Evolutionary conservation across 2,888 invertebrate genomes (phyloP), one percentile per base, ranked within the genome.

Genomic region (Esperia sulphurella): DNA sequence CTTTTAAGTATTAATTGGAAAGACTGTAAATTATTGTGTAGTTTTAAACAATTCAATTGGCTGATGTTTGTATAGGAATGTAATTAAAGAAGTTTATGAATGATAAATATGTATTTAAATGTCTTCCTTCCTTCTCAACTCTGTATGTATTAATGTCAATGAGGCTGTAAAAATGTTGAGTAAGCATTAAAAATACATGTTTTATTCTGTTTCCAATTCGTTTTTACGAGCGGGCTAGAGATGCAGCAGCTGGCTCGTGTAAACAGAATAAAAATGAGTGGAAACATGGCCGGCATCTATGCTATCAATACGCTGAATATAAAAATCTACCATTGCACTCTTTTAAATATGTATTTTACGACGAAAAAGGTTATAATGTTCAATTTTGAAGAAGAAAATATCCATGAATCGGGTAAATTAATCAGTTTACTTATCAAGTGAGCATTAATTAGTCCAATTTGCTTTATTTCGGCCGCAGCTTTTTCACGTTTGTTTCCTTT

Each of bases 11-110:
- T 88, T 88, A 84, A 79, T 87, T 80, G 75, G 83, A 83, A 89
- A 89, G 88, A 89, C 88, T 89, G 88, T 89, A 88, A 82, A 83
- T 83, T 86, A 84, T 82, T 85, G 79, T 83, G 84, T 87, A 86
- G 85, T 75, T 79, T 41, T 35, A 45, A 51, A 40, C 40, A 71
- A 81, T 80, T 74, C 70, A 69, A 84, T 79, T 76, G 81, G 82
- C 84, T 83, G 83, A 84, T 83, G 83, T 87, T 86, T 86, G 84
- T 86, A 87, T 87, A 87, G 85, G 71, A 73, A 80, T 73, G 77
- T 83, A 81, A 87, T 83, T 85, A 87, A 87, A 84, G 71, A 82
- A 75, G 77, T 87, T 86, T 85, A 83, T 80, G 82, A 85, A 79
- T 68, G 74, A 74, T 57, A 62, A 59, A 57, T 54, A 55, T 59